These are phyloP conservation scores for Propithecus deckenii DNA, from an alignment of 2,797 vertebrate genomes.

Conservation along the genomic window DNA sequence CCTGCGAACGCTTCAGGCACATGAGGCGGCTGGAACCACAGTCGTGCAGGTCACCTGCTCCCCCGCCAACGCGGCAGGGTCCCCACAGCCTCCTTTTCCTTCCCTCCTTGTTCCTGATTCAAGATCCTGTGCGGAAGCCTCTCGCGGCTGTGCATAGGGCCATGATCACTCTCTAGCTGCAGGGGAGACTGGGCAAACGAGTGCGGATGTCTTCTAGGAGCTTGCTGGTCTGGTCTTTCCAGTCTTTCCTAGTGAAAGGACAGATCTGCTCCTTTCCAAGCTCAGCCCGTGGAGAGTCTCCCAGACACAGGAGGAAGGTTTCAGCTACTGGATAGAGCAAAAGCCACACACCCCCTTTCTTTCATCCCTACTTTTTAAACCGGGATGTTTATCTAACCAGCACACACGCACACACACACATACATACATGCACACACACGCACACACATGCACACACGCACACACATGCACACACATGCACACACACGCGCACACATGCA, in stretches of 20 bases:
- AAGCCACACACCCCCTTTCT: background rate
- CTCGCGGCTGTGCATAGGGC: background rate
- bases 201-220: background rate
- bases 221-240: background rate
- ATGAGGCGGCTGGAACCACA: rapidly evolving
- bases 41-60: too few species aligned
- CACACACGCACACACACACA: background rate
- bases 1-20: background rate
- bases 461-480: background rate
- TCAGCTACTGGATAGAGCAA: background rate
- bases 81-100: too few species aligned
- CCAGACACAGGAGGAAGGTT: background rate
- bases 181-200: background rate
- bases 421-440: background rate
- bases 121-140: background rate
- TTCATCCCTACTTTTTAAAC: background rate
- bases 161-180: background rate
- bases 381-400: background rate
- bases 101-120: background rate
- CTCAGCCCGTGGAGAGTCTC: background rate
- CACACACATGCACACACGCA: background rate
- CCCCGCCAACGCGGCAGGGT: background rate
- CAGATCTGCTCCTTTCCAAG: background rate
- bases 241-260: background rate
- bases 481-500: background rate